These are phyloP conservation scores for Aurelia sp. DNA, from an alignment of 30 jellyfish, hydroid and myxozoan species.

Conservation along the genomic window DNA sequence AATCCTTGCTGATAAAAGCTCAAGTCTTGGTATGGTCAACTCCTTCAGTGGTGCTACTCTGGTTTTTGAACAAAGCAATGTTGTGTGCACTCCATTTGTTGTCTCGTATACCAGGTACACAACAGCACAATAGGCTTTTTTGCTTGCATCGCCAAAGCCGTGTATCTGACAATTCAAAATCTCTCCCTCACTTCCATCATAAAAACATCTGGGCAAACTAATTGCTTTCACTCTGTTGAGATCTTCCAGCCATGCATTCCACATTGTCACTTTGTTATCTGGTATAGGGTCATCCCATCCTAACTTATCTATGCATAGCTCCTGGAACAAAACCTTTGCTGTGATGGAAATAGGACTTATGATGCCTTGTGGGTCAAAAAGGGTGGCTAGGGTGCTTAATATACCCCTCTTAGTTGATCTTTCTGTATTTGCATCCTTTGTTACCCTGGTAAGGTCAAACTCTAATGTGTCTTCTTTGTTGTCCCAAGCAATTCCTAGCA, in stretches of 20 bases:
- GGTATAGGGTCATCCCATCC: slow-evolving; percentile 42
- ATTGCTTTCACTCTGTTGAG: slow-evolving; percentile 9
- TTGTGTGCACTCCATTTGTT: slow-evolving; percentile 24
- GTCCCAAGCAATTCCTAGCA: slow-evolving; percentile 44
- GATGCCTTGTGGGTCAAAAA: slow-evolving; percentile 48
- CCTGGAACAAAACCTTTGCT: slow-evolving; percentile 47
- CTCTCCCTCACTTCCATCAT: slow-evolving; percentile 32
- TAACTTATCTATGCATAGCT: slow-evolving; percentile 10
- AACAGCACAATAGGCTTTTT: slow-evolving; percentile 6
- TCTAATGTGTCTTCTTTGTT: slow-evolving; percentile 11
- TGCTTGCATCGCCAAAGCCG: slow-evolving; percentile 72
- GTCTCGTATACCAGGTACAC: slow-evolving; percentile 25
- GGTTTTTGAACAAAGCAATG: slow-evolving; percentile 36
- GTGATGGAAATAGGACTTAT: slow-evolving; percentile 20
- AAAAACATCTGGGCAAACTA: slow-evolving; percentile 34
- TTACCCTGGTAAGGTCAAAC: slow-evolving; percentile 6
- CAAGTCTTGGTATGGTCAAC: slow-evolving; percentile 51
- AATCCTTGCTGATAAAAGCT: slow-evolving; percentile 64
- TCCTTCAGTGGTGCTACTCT: slow-evolving; percentile 72
- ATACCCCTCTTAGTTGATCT: slow-evolving; percentile 19
- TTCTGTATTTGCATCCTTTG: not conserved
- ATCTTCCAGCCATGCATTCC: slow-evolving; percentile 33
- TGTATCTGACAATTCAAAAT: slow-evolving; percentile 41
- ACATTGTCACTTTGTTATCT: not conserved
- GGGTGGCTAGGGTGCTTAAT: slow-evolving; percentile 25